These are phyloP conservation scores for Gymnothorax reevesii DNA, from an alignment of 2,797 vertebrate species.

Conservation along the genomic window DNA sequence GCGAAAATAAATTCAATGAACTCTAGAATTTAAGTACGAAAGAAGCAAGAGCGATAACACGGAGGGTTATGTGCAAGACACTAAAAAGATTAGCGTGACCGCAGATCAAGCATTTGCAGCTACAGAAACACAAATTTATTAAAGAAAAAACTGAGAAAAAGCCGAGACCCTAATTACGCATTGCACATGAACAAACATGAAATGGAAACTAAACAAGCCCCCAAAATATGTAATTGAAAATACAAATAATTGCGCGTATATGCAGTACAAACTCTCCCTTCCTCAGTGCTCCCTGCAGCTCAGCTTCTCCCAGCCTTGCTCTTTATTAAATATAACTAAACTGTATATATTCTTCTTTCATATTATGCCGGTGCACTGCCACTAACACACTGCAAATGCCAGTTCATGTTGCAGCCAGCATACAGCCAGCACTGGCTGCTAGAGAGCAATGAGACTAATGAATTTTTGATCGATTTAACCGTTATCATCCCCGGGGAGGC, in stretches of 20 bases:
- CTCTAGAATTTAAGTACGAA: constrained; percentile 20
- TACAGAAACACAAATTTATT: neutral
- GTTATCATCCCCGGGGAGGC: too few relatives aligned
- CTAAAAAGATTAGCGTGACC: neutral
- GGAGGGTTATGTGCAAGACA: neutral
- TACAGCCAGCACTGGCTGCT: too few relatives aligned
- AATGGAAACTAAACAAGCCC: neutral
- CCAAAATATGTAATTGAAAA: neutral
- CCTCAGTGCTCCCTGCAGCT: too few relatives aligned
- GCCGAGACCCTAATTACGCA: neutral
- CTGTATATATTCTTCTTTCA: too few relatives aligned
- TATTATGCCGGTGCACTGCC: too few relatives aligned
- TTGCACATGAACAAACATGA: neutral
- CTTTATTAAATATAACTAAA: too few relatives aligned
- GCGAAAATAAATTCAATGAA: constrained; percentile 17
- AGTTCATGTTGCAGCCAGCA: too few relatives aligned
- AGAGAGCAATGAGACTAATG: too few relatives aligned
- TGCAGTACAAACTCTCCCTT: neutral
- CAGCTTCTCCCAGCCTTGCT: too few relatives aligned
- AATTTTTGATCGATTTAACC: too few relatives aligned
- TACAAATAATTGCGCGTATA: neutral
- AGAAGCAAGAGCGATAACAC: neutral
- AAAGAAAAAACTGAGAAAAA: neutral
- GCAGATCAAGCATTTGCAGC: neutral
- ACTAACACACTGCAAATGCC: too few relatives aligned